A percentile compares a stretch with the other conserved stretches of the same genome.
Conservation (phyloP, 2,888 invertebrate genomes). For the Calliphora vomitoria region DNA sequence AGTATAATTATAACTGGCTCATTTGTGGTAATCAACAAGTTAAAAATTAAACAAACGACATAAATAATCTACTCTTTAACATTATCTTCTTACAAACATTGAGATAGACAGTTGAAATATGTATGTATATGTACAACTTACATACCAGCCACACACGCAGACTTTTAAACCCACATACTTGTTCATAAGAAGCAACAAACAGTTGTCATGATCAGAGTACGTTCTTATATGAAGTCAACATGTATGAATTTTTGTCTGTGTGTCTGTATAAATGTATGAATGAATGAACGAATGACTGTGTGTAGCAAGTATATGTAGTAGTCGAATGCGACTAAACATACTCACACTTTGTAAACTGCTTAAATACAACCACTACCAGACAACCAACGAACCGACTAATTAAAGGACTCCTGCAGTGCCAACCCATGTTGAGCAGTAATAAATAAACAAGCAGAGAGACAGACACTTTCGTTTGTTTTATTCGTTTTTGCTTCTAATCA, state of each 20-base stretch:
- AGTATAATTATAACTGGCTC: slow-evolving; percentile 29
- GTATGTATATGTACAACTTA: not conserved
- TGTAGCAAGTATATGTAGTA: not conserved
- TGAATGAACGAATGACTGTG: not conserved
- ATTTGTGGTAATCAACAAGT: slow-evolving; percentile 66
- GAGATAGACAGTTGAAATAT: not conserved
- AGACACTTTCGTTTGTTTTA: slow-evolving; percentile 48
- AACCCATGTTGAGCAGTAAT: slow-evolving; percentile 71
- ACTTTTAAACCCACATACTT: slow-evolving; percentile 45
- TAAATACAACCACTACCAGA: slow-evolving; percentile 55
- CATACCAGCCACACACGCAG: not conserved
- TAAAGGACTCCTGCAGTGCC: slow-evolving; percentile 71
- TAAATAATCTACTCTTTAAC: slow-evolving; percentile 30
- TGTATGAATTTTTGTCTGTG: not conserved
- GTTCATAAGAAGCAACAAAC: slow-evolving; percentile 45
- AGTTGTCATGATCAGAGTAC: slow-evolving; percentile 65
- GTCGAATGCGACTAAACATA: not conserved
- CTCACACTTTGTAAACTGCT: slow-evolving; percentile 31
- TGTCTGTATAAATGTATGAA: not conserved
- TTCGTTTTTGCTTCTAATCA: slow-evolving; percentile 63
- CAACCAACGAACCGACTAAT: slow-evolving; percentile 69
- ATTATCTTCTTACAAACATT: slow-evolving; percentile 33
- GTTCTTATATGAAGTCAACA: slow-evolving; percentile 3
- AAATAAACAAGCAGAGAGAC: slow-evolving; percentile 62
- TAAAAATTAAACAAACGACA: slow-evolving; percentile 52